Evolutionary conservation across 2,888 invertebrate genomes (phyloP), one percentile per base, ranked within the genome.

Genomic region (Callimorpha dominula): DNA sequence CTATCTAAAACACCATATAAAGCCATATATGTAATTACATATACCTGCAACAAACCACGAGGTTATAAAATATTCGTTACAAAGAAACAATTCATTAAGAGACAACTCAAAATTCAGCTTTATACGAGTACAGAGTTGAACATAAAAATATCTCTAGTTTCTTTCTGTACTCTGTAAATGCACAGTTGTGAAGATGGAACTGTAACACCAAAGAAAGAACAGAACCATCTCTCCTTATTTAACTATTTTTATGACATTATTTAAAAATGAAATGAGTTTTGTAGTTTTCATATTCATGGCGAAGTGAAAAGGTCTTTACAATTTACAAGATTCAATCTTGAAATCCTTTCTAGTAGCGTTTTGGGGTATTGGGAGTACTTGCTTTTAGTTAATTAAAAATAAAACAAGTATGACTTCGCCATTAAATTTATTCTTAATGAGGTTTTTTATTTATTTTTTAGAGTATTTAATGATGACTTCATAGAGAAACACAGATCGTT

Each of bases 171-270:
- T 90, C 92, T 93, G 80, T 81, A 90, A 90, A 88, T 87, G 88
- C 89, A 89, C 91, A 90, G 89, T 91, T 89, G 89, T 83, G 87
- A 90, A 93, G 90, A 93, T 90, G 89, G 87, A 90, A 91, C 90
- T 87, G 90, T 91, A 87, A 90, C 89, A 91, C 88, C 85, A 89
- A 88, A 87, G 86, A 83, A 91, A 88, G 88, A 89, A 91, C 87
- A 90, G 86, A 87, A 86, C 87, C 88, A 88, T 91, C 90, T 88
- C 85, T 89, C 87, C 88, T 92, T 94, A 92, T 92, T 93, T 93
- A 92, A 94, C 89, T 85, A 90, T 92, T 93, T 93, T 92, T 91
- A 92, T 89, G 85, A 90, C 87, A 91, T 93, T 93, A 92, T 91
- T 92, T 91, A 87, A 83, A 85, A 88, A 88, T 83, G 85, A 87